Evolutionary conservation across 2,113 vertebrate species (phyloP), one percentile per base, ranked within the genome.

Genomic region (Ailurus styani): DNA sequence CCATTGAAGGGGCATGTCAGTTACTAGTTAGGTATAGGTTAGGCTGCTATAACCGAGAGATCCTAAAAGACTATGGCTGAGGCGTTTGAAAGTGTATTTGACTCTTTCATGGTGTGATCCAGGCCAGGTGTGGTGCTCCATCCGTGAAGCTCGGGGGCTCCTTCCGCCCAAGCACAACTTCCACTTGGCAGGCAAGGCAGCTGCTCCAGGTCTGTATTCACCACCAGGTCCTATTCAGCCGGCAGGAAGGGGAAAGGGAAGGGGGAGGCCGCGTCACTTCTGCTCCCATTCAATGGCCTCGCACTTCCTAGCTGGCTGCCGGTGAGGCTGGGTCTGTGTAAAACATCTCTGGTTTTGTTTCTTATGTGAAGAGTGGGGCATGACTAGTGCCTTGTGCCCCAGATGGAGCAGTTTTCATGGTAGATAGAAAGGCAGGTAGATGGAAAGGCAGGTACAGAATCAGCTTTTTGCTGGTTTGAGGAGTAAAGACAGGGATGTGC

Each of bases 331-430:
- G 75, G 86, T 25, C 37, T 40, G 55, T 18, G 20, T 34, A 1
- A 47, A 18, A 25, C 7, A 6, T 55, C 90, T 17, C 2, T 0
- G 29, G 21, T 2, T 42, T 0, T 1, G 27, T 37, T 45, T 68
- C 62, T 55, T 34, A 37, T 7, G 0, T 2, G 11, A 68, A 37
- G 1, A 9, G 14, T n/a, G 40, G 52, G 64, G 12, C 8, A 6
- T 6, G 20, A 18, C 11, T 23, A 47, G 31, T 15, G 42, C 29
- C 60, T 60, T 85, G 50, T 50, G 37, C 23, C 40, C 8, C 9
- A 34, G 18, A 25, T 13, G 20, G 45, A 64, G 60, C 31, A 8
- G 93, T 45, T 20, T 40, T 42, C 54, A 23, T 0, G 5, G 72
- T 7, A n/a, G 31, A 45, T 17, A n/a, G 78, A 45, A 79, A 23